Conservation (phyloP, 2,888 invertebrate species). For the Branchellion lobata region DNA sequence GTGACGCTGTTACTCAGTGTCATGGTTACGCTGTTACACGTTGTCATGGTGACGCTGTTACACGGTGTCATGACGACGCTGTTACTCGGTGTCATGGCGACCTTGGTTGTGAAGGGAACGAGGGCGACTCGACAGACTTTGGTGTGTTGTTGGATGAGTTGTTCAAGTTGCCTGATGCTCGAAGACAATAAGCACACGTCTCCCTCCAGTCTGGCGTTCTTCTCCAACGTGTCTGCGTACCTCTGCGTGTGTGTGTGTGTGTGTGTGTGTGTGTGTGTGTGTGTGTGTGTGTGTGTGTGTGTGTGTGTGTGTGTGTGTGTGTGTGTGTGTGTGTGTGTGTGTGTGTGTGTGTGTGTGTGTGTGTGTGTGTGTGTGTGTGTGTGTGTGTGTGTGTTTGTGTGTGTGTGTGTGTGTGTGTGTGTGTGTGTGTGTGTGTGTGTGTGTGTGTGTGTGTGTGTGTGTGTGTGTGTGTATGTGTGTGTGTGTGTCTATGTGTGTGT, state of each 20-base stretch:
- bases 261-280: too few species aligned
- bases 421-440: conserved; percentile 1
- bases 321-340: too few species aligned
- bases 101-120: too few species aligned
- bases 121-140: not conserved
- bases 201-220: conserved; percentile 3
- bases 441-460: too few species aligned
- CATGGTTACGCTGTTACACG: too few species aligned
- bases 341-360: too few species aligned
- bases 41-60: not conserved
- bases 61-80: not conserved
- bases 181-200: not conserved
- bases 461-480: too few species aligned
- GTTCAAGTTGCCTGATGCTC: not conserved
- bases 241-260: not conserved
- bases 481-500: too few species aligned
- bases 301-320: too few species aligned
- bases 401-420: not conserved
- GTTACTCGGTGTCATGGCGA: not conserved
- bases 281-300: too few species aligned
- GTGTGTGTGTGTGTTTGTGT: not conserved
- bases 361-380: too few species aligned
- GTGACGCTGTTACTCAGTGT: too few species aligned
- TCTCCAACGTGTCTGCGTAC: conserved; percentile 8
- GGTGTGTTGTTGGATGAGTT: conserved; percentile 14